Evolutionary conservation across 2,888 invertebrate species (phyloP).

Genomic region (Polia nebulosa): DNA sequence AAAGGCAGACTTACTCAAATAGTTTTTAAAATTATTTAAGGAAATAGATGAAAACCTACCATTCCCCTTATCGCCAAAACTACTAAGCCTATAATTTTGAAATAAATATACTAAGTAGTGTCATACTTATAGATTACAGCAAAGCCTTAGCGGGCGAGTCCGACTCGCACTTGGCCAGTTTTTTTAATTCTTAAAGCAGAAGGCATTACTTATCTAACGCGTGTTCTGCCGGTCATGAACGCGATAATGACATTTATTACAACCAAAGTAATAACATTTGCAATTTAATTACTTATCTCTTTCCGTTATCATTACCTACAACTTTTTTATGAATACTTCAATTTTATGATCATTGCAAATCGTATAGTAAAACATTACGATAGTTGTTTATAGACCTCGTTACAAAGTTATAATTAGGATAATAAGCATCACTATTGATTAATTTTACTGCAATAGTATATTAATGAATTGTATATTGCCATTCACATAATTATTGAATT

Average conservation of each 20-base stretch:
- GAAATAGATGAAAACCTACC: no score
- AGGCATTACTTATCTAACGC: no score
- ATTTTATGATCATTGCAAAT: conserved; percentile 40
- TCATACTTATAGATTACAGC: no score
- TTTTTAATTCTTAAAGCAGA: background rate
- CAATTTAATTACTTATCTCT: conserved; percentile 23
- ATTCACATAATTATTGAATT: background rate
- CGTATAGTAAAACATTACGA: conserved; percentile 35
- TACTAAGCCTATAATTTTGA: no score
- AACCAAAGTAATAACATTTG: conserved; percentile 24
- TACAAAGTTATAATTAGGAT: conserved; percentile 19
- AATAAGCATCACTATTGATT: conserved; percentile 6
- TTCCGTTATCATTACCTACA: conserved; percentile 24
- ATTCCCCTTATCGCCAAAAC: no score
- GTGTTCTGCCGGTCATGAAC: conserved; percentile 16
- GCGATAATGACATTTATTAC: conserved; percentile 38
- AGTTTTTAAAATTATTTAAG: no score
- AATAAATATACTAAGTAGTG: no score
- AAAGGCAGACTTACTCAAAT: no score
- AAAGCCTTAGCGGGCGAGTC: no score
- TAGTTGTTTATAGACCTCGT: conserved; percentile 38
- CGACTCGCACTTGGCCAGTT: no score
- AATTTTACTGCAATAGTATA: background rate
- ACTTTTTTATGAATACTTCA: conserved; percentile 48
- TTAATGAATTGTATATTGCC: background rate